Evolutionary conservation across 1,140 invertebrate species (phyloP).

Genomic region (Zaprionus gabonicus): DNA sequence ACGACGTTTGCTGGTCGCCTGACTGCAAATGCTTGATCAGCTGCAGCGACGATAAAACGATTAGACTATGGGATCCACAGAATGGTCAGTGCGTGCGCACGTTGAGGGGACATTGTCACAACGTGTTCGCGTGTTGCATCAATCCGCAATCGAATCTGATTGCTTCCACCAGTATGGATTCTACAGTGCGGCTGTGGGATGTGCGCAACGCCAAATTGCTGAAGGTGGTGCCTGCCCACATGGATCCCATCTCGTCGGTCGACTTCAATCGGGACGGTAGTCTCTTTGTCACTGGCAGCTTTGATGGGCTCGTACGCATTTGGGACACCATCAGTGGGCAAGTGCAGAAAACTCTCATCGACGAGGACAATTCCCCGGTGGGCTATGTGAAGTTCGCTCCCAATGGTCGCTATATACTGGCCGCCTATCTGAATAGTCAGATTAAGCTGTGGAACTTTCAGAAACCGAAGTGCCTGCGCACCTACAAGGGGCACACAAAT

Average conservation of each 20-base stretch:
- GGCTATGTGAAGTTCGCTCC: slow-evolving; percentile 64
- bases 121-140: slow-evolving; percentile 60
- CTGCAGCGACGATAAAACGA: slow-evolving; percentile 56
- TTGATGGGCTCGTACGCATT: slow-evolving; percentile 61
- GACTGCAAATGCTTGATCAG: slow-evolving; percentile 30
- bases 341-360: slow-evolving; percentile 57
- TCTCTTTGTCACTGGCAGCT: slow-evolving; percentile 61
- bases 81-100: slow-evolving; percentile 16
- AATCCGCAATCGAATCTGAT: slow-evolving; percentile 59
- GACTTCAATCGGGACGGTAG: slow-evolving; percentile 60
- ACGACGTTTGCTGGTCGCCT: slow-evolving; percentile 58
- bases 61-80: slow-evolving; percentile 48
- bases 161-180: slow-evolving; percentile 52
- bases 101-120: slow-evolving; percentile 24
- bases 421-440: slow-evolving; percentile 54
- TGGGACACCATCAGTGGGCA: slow-evolving; percentile 55
- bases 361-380: slow-evolving; percentile 58
- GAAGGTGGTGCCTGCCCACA: slow-evolving; percentile 48
- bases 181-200: slow-evolving; percentile 59
- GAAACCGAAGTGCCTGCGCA: slow-evolving; percentile 57
- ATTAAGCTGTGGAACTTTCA: slow-evolving; percentile 67
- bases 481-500: slow-evolving; percentile 61
- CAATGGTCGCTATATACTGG: slow-evolving; percentile 62
- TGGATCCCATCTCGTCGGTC: slow-evolving; percentile 57
- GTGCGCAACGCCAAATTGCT: slow-evolving; percentile 43